These are phyloP conservation scores for Calliopum simillimum DNA, from an alignment of 2,888 invertebrate species.

Conservation along the genomic window DNA sequence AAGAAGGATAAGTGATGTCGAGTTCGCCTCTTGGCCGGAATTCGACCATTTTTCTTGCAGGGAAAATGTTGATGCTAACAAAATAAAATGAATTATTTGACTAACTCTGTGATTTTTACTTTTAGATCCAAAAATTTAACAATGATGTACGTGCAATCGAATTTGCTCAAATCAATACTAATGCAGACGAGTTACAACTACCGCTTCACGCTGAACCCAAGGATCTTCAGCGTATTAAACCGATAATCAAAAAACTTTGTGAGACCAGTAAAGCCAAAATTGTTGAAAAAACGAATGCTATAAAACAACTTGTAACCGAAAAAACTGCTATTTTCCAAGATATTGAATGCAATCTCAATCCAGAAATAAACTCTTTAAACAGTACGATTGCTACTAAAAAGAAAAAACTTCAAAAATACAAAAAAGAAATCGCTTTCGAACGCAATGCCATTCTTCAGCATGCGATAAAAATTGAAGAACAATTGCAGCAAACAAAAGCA, in stretches of 20 bases:
- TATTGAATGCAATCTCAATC: slow-evolving; percentile 35
- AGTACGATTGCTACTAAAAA: slow-evolving; percentile 35
- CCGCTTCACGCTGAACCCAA: slow-evolving; percentile 46
- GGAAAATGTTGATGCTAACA: too few relatives aligned
- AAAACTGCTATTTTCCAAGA: slow-evolving; percentile 28
- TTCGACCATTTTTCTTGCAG: too few relatives aligned
- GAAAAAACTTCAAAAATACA: slow-evolving; percentile 40
- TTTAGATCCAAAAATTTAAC: slow-evolving; percentile 51
- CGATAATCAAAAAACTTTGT: slow-evolving; percentile 33
- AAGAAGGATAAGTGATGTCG: too few relatives aligned
- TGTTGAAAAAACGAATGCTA: slow-evolving; percentile 29
- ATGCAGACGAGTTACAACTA: slow-evolving; percentile 47
- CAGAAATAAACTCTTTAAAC: slow-evolving; percentile 35
- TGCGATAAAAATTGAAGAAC: slow-evolving; percentile 40
- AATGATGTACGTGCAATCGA: slow-evolving; percentile 49
- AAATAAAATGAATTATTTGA: neutral
- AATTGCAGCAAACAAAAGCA: slow-evolving; percentile 25
- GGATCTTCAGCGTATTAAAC: slow-evolving; percentile 41
- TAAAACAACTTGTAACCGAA: slow-evolving; percentile 32
- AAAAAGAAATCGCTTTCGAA: slow-evolving; percentile 35
- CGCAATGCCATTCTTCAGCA: slow-evolving; percentile 15
- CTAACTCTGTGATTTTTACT: neutral
- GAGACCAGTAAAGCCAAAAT: slow-evolving; percentile 19
- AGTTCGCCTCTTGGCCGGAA: too few relatives aligned
- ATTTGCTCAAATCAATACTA: slow-evolving; percentile 46